Evolutionary conservation across 2,113 vertebrate species (phyloP).

Genomic region (Piprites chloris): DNA sequence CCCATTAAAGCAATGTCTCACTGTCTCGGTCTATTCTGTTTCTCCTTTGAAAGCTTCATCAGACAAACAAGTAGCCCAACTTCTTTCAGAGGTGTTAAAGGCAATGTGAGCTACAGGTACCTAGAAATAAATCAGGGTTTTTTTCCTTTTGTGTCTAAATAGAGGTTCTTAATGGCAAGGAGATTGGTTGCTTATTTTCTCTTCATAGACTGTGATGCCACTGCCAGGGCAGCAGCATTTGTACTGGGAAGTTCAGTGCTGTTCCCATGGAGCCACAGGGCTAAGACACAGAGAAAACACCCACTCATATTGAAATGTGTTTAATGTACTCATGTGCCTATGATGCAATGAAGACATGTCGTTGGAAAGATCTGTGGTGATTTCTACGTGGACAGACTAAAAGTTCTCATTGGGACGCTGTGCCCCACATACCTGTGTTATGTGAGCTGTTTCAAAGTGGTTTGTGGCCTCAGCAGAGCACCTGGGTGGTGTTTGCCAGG

Average conservation of each 20-base stretch:
- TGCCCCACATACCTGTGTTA: fast-evolving
- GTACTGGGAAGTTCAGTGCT: not conserved
- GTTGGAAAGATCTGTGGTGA: not conserved
- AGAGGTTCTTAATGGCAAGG: not conserved
- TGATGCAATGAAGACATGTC: not conserved
- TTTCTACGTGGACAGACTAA: not conserved
- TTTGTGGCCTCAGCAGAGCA: not conserved
- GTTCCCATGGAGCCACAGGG: not conserved
- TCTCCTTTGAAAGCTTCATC: not conserved
- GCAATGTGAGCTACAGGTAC: not conserved
- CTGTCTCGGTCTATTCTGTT: not conserved
- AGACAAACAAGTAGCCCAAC: not conserved
- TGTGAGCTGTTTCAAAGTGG: not conserved
- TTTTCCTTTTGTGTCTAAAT: not conserved
- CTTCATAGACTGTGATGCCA: not conserved
- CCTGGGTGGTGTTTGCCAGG: not conserved
- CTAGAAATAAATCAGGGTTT: not conserved
- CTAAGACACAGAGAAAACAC: not conserved
- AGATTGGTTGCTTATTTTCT: not conserved
- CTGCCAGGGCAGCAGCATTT: not conserved
- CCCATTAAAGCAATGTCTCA: not conserved
- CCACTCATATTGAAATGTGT: not conserved
- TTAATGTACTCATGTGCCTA: not conserved
- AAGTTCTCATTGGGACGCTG: not conserved
- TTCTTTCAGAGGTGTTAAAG: not conserved